Conservation (phyloP, 2,888 invertebrate genomes). For the Incurvaria masculella region DNA sequence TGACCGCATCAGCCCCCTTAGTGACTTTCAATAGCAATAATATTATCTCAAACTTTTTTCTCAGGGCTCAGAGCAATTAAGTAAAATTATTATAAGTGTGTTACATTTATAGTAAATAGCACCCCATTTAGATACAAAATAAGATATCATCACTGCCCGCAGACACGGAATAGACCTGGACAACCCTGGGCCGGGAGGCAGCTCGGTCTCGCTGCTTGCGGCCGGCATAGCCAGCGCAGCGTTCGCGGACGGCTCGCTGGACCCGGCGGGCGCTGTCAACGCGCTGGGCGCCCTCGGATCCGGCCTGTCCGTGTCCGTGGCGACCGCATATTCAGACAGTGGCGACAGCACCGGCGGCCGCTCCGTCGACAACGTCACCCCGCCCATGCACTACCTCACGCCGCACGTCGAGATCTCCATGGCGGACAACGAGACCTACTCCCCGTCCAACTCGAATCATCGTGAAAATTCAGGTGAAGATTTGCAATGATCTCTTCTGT, state of each 20-base stretch:
- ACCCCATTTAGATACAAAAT: no score
- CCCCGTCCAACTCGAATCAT: constrained; percentile 50
- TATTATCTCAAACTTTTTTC: no score
- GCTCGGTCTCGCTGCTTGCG: constrained; percentile 71
- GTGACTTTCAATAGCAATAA: no score
- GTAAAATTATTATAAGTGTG: no score
- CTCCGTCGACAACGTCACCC: constrained; percentile 83
- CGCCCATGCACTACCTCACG: constrained; percentile 88
- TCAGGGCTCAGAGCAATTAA: no score
- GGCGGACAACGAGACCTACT: constrained; percentile 73
- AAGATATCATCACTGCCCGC: no score
- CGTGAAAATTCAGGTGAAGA: constrained; percentile 30
- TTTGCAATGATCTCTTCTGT: background rate
- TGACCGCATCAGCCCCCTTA: no score
- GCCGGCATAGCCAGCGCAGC: constrained; percentile 61
- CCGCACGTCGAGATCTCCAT: constrained; percentile 91
- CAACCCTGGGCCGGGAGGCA: constrained; percentile 81
- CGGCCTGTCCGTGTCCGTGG: constrained; percentile 63
- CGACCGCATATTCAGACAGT: constrained; percentile 78
- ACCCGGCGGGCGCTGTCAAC: constrained; percentile 39
- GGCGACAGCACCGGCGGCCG: constrained; percentile 78
- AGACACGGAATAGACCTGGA: constrained; percentile 89
- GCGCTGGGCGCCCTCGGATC: constrained; percentile 59
- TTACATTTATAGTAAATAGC: no score
- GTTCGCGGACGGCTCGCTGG: constrained; percentile 54